Base-by-base conservation (phyloP, 2,888 invertebrate genomes). In the Nemapogon koenigi region DNA sequence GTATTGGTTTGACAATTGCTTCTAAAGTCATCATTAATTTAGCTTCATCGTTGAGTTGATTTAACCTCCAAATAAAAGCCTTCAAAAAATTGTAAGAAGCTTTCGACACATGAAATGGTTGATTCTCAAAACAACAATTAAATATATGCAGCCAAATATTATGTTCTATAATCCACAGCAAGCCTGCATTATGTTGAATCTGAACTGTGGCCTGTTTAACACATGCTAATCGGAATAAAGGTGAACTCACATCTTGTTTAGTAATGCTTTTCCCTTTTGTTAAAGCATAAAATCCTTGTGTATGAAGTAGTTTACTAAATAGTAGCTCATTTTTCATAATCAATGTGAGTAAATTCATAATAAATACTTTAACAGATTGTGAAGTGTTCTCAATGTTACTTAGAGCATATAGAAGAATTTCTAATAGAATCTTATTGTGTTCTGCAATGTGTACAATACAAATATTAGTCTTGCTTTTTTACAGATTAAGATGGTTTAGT, bases 271-370 rank as follows among this genome's bases (percentile, higher is more conserved):
- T n/a, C 2, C 18, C 15, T 16, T 31, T 11, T 7, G 17, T 22
- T 18, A 39, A 16, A 2, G 33, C 11, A 3, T 41, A 28, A 14
- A 52, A 40, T 1, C 49, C 52, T 11, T 50, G 47, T 37, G 46
- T 41, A 30, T 49, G 50, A 17, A 15, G 13, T 22, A 61, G 41
- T 44, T 54, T 56, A 38, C 44, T 52, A 38, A 56, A 61, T 35
- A 57, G 57, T 2, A 60, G 44, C 35, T 60, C 60, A 43, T 57
- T 58, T 37, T 49, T 49, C 15, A 53, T 50, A 6, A 57, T 46
- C 7, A 52, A 35, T 1, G 51, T 49, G 3, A 51, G 28, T 2
- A 61, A 38, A 43, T 57, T 46, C 13, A 55, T 39, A 2, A 56
- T 33, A 33, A 62, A 55, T 7, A 50, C 44, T 44, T 52, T 53